Base-by-base conservation (phyloP, 1,140 invertebrate species). In the Uloborus diversus region DNA sequence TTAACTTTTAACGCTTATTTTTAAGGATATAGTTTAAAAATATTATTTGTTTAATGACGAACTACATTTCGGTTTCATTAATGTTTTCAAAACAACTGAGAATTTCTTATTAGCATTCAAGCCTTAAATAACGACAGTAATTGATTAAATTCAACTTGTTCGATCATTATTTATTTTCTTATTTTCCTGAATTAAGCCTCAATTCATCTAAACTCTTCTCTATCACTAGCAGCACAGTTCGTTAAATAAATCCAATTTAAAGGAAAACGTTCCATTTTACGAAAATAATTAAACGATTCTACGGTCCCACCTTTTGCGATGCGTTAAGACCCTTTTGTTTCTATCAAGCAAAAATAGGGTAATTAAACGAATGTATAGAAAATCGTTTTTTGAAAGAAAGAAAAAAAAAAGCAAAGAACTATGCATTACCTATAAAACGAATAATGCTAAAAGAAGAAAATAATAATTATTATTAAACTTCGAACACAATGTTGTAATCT, bases 381-480 rank as follows among this genome's bases (percentile, higher is more conserved):
- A 73, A 73, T 73, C 70, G 70, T 61, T 73, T n/a, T n/a, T 62
- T 32, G 57, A 62, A 73, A 73, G 23, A 61, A 61, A 59, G 59
- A 71, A 71, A 71, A 59, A 28, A 37, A 62, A 49, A 33, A 25
- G 14, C 27, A 33, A 61, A 73, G 42, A 62, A 62, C 70, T 62
- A 73, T 62, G 62, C 57, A 62, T 42, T 57, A 59, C 35, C 30
- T 20, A n/a, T 17, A 28, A 62, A 32, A 17, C 20, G 42, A 27
- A 25, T n/a, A n/a, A n/a, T n/a, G n/a, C n/a, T n/a, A n/a, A 62
- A 49, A 49, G n/a, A 61, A 56, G 56, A 69, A 53, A 27, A 37
- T 23, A 73, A 73, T 73, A 73, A 73, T 73, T 73, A 73, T 73
- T 73, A 73, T 73, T 73, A 73, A 71, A 73, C 53, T 28, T 59